Evolutionary conservation across 2,797 vertebrate genomes (phyloP).

Genomic region (Helicolenus hilgendorfi): DNA sequence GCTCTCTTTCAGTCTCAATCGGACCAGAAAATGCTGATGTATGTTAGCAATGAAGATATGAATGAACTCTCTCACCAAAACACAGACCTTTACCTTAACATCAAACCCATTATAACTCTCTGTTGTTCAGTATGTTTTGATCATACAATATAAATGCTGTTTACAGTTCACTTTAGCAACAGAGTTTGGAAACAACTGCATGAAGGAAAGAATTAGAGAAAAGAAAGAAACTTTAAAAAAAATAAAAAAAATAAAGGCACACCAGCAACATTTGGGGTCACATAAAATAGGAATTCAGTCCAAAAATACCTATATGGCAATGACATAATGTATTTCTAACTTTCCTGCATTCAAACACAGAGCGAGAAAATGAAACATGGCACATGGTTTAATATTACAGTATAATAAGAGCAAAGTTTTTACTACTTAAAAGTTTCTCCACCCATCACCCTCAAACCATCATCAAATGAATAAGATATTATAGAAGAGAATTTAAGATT

Average conservation of each 20-base stretch:
- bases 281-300: constrained; percentile 35
- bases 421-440: not conserved
- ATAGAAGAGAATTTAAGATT: not conserved
- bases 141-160: constrained; percentile 24
- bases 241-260: constrained; percentile 60
- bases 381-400: constrained; percentile 45
- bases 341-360: constrained; percentile 15
- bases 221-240: constrained; percentile 1
- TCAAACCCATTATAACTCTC: constrained; percentile 19
- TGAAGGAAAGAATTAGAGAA: constrained; percentile 1
- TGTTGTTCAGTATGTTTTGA: constrained; percentile 9
- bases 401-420: constrained; percentile 26
- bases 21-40: constrained; percentile 15
- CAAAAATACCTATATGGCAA: constrained; percentile 43
- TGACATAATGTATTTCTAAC: not conserved
- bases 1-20: constrained; percentile 35
- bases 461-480: not conserved
- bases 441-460: constrained; percentile 16
- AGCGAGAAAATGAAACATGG: constrained; percentile 42
- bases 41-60: constrained; percentile 3
- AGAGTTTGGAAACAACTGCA: constrained; percentile 23
- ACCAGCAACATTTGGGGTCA: constrained; percentile 49
- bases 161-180: constrained; percentile 61
- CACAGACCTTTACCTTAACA: not conserved
- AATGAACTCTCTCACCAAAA: not conserved